phyloP scores from a whole-genome alignment of 2,113 vertebrate species.

The Phylloscopus trochiloides region DNA sequence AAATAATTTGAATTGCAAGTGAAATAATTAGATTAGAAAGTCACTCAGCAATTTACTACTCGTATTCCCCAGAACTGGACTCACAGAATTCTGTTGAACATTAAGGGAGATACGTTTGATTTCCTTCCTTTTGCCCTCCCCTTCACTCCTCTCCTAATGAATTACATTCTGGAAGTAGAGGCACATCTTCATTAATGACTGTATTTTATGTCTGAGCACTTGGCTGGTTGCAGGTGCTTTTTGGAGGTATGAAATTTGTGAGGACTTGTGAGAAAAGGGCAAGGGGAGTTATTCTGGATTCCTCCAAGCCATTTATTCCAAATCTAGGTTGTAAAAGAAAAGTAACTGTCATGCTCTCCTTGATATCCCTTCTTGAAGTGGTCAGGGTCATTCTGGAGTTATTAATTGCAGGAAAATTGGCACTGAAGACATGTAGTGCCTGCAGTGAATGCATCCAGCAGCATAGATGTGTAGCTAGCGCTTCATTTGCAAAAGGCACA shows the following conservation, averaged over 20 bases:
- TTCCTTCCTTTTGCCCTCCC: neutral
- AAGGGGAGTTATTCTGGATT: neutral
- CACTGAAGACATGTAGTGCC: neutral
- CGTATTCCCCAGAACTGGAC: slow-evolving; percentile 33
- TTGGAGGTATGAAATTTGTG: neutral
- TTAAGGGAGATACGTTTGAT: neutral
- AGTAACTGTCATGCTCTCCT: neutral
- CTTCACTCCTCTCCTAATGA: neutral
- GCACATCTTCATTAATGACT: neutral
- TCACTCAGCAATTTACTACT: slow-evolving; percentile 53
- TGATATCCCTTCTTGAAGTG: neutral
- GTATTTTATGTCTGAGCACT: neutral
- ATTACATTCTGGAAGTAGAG: neutral
- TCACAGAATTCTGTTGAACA: slow-evolving; percentile 9
- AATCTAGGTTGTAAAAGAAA: neutral
- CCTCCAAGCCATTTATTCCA: neutral
- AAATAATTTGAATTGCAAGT: slow-evolving; percentile 74
- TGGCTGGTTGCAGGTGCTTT: neutral
- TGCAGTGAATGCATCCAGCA: neutral
- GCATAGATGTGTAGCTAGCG: neutral
- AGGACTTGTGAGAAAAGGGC: neutral
- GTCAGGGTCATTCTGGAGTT: neutral
- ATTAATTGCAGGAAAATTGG: neutral
- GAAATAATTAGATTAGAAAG: slow-evolving; percentile 74
- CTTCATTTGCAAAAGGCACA: neutral